These are phyloP conservation scores for Oreohelix idahoensis DNA, from an alignment of 1,140 invertebrate genomes.

Conservation along the genomic window DNA sequence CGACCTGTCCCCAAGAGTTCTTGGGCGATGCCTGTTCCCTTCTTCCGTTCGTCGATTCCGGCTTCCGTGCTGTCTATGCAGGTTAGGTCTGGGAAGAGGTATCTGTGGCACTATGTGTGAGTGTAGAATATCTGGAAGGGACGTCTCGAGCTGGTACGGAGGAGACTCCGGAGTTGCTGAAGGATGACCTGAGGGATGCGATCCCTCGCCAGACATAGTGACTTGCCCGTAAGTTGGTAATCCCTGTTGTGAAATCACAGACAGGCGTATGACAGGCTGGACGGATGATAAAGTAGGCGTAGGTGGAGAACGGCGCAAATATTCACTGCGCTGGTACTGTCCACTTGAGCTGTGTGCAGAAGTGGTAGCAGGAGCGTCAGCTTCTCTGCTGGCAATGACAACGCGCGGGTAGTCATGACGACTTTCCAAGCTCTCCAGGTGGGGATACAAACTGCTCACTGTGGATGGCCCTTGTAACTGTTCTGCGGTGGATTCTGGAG, in stretches of 20 bases:
- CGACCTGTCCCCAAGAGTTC: slow-evolving; percentile 27
- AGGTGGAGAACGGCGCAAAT: background rate
- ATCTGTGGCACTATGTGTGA: slow-evolving; percentile 74
- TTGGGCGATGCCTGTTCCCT: slow-evolving; percentile 34
- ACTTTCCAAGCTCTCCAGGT: background rate
- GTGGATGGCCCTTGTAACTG: background rate
- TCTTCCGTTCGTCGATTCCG: slow-evolving; percentile 29
- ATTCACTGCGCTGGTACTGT: background rate
- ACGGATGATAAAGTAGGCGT: background rate
- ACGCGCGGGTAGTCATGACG: slow-evolving; percentile 8
- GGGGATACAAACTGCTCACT: background rate
- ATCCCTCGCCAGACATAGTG: slow-evolving; percentile 10
- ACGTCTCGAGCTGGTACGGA: slow-evolving; percentile 46
- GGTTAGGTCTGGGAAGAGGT: slow-evolving; percentile 71
- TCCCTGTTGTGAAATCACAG: background rate
- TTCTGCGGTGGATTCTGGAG: background rate
- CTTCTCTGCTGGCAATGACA: slow-evolving; percentile 12
- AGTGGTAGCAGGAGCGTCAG: background rate
- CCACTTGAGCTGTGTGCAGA: background rate
- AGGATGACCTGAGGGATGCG: slow-evolving; percentile 31
- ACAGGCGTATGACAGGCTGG: background rate
- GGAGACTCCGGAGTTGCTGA: slow-evolving; percentile 45
- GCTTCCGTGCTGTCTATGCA: slow-evolving; percentile 43
- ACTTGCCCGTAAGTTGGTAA: slow-evolving; percentile 28
- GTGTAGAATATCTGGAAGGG: slow-evolving; percentile 75